A percentile compares a stretch with the other conserved stretches of the same genome.
Evolutionary conservation across 2,888 invertebrate species (phyloP).

Genomic region (Zeuzera pyrina): DNA sequence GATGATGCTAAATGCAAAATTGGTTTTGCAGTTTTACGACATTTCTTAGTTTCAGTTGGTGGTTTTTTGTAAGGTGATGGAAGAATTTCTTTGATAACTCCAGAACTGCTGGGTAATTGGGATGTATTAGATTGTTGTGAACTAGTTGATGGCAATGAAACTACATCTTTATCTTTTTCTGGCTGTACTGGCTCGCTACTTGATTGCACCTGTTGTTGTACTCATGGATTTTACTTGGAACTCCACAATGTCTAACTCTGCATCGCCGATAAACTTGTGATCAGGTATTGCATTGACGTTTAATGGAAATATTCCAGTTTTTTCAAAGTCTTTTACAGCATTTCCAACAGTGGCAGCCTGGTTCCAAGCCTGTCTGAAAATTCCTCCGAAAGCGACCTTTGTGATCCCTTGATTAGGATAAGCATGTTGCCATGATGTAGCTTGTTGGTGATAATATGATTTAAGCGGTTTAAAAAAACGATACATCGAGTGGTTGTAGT

Average conservation of each 20-base stretch:
- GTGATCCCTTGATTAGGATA: no score
- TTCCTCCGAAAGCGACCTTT: no score
- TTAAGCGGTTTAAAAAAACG: slow-evolving; percentile 2
- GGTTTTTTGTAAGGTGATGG: background rate
- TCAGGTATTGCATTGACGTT: slow-evolving; percentile 5
- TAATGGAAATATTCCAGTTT: slow-evolving; percentile 9
- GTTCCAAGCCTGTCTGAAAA: slow-evolving; percentile 7
- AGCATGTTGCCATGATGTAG: no score
- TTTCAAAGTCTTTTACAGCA: slow-evolving; percentile 8
- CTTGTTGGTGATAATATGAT: no score
- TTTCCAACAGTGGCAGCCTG: slow-evolving; percentile 10
- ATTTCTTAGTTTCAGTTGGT: slow-evolving; percentile 1
- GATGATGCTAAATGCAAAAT: slow-evolving; percentile 8
- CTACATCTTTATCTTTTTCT: background rate
- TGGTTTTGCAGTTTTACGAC: slow-evolving; percentile 7
- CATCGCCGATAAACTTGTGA: slow-evolving; percentile 7
- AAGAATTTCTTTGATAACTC: slow-evolving; percentile 1
- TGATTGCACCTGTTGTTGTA: background rate
- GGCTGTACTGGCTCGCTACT: background rate
- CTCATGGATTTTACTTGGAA: slow-evolving; percentile 1
- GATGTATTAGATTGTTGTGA: slow-evolving; percentile 3
- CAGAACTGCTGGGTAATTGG: background rate
- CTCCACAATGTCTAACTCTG: slow-evolving; percentile 4
- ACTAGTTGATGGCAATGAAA: slow-evolving; percentile 2
- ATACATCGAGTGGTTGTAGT: slow-evolving; percentile 5